Evolutionary conservation across 1,140 invertebrate genomes (phyloP), one percentile per base, ranked within the genome.

Genomic region (Drosophila navojoa): DNA sequence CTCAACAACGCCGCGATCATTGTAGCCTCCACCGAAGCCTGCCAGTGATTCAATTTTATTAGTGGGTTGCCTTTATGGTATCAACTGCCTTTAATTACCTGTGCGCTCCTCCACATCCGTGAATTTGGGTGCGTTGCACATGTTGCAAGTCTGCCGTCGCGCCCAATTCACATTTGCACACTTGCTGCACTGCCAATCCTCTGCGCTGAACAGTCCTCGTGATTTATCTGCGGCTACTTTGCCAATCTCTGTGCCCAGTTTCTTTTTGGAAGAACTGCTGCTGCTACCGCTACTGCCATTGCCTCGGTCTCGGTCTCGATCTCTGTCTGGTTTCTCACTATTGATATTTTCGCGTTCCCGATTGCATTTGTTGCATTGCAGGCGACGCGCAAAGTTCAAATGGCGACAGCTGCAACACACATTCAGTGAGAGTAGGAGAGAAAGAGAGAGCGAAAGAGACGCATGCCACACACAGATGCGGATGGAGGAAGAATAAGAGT

Each of bases 91-190:
- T 19, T 50, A 93, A 85, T 92, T 91, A 81, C 94, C 94, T 29
- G 93, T 93, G 62, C 96, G 92, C 90, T 95, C 95, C 92, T 97
- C 96, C 50, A 98, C 95, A 93, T 98, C 98, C 3, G 96, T 96
- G 92, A 98, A 97, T 93, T 99, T 99, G 2, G 98, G 98, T 2
- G 98, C 97, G 93, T 99, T 99, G 93, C 99, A 99, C 94, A 99
- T 97, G 92, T 99, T 99, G 92, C 99, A 99, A 55, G 97, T 97
- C 81, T 96, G 96, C 49, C 99, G 94, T 66, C 99, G 94, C 0
- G 98, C 98, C 99, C 99, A 99, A 92, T 99, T 99, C 3, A 99
- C 98, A 93, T 99, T 99, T 1, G 98, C 98, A 93, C 99, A 99
- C 92, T 99, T 99, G 92, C 97, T 98, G 92, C 99, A 99, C 91